Conservation (phyloP, 2,888 invertebrate genomes). For the Drosophila bunnanda region DNA sequence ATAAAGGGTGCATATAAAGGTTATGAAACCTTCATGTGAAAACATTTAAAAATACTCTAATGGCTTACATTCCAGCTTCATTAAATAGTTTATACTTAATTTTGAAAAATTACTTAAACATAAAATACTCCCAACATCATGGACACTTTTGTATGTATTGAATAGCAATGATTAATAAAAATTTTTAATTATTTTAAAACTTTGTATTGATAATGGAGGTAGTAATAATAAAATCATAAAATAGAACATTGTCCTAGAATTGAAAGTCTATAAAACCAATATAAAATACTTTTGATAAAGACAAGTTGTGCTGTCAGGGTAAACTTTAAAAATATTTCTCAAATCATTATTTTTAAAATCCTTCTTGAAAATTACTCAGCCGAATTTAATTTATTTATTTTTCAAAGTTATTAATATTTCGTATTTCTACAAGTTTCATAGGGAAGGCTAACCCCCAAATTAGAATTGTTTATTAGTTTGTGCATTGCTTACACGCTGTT, state of each 20-base stretch:
- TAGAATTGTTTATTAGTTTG: not conserved
- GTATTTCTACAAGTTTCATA: not conserved
- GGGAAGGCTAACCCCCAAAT: not conserved
- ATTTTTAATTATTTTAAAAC: not conserved
- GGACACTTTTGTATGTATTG: not conserved
- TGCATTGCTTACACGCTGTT: not conserved
- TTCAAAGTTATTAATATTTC: not conserved
- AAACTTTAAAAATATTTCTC: too few species aligned
- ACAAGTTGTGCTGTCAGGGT: too few species aligned
- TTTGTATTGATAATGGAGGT: not conserved
- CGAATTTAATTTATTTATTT: too few species aligned
- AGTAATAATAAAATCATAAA: not conserved
- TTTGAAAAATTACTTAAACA: not conserved
- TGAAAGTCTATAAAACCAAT: too few species aligned
- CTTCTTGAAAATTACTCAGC: too few species aligned
- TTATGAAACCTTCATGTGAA: not conserved
- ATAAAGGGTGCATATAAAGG: not conserved
- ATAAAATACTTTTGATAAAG: too few species aligned
- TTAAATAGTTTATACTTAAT: conserved; percentile 2
- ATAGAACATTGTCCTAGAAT: too few species aligned
- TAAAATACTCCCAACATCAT: not conserved
- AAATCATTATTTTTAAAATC: too few species aligned
- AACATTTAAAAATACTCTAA: not conserved
- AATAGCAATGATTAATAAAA: conserved; percentile 1
- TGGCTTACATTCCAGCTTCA: conserved; percentile 1